Evolutionary conservation across 2,113 vertebrate species (phyloP), one percentile per base, ranked within the genome.

Genomic region (Platysteira castanea): DNA sequence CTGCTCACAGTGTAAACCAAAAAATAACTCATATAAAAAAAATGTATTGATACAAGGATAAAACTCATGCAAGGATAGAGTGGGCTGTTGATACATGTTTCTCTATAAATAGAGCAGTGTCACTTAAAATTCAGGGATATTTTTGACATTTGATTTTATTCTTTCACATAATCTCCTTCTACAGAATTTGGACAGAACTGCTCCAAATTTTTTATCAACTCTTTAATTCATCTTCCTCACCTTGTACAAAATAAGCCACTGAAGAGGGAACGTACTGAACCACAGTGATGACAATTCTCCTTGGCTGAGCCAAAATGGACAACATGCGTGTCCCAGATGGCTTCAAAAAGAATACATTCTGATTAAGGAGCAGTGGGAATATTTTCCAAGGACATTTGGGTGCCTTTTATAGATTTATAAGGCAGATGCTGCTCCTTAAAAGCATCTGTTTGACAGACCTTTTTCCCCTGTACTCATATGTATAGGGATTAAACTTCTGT

Each of bases 381-480:
- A 96, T 96, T 97, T 97, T 97, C 93, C 95, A 90, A 96, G 94
- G 90, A 95, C 95, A 96, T 97, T 96, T 96, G 97, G 50, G 84
- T 97, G 95, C 42, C 93, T 96, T 96, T 97, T 93, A 94, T 97
- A 96, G 84, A 90, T 96, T 96, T 96, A 96, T 90, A 95, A 90
- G 92, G 82, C 95, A 97, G 96, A 97, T 97, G 96, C 84, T 93
- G 73, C 85, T 96, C 47, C 49, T 93, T 88, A 91, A 78, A 89
- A 92, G 60, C 92, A 97, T 95, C 95, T 96, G 96, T 59, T 85
- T 96, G 76, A 84, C 94, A 95, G 93, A 93, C 73, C 47, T 7
- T 79, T 49, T 13, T 0, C 35, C 42, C 50, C 42, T 83, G 10
- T 49, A 42, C 53, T 90, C 76, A 88, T 53, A 95, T 46, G 33